phyloP scores from a whole-genome alignment of 1,140 invertebrate genomes.

The Meteorus sp. region DNA sequence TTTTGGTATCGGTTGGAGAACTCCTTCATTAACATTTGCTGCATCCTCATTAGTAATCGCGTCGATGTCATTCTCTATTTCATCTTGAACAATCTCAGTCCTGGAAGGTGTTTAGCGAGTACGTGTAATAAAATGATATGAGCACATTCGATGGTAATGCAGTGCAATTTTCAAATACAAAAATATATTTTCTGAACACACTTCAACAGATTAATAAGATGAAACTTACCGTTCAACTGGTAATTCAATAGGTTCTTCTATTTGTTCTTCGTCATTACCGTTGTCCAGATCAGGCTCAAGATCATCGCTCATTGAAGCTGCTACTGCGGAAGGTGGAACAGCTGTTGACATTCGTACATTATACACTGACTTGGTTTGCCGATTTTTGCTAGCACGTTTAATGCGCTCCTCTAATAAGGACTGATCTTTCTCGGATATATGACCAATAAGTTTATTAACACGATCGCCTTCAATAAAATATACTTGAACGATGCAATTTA shows the following conservation, averaged over 20 bases:
- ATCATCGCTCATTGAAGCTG: conserved; percentile 49
- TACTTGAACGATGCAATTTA: conserved; percentile 91
- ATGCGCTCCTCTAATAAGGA: conserved; percentile 94
- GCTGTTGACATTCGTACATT: conserved; percentile 40
- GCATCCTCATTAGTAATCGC: background rate
- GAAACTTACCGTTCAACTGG: conserved; percentile 22
- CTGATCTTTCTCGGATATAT: conserved; percentile 85
- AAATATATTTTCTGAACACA: conserved; percentile 1
- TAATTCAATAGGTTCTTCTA: conserved; percentile 20
- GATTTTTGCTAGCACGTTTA: conserved; percentile 79
- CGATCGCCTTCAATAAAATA: conserved; percentile 90
- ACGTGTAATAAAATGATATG: too few species aligned
- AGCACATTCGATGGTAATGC: too few species aligned
- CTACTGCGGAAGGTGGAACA: conserved; percentile 45
- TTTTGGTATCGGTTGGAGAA: too few species aligned
- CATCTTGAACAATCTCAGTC: background rate
- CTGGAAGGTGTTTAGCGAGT: too few species aligned
- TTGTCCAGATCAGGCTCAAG: conserved; percentile 34
- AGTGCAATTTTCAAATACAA: background rate
- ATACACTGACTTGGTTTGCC: conserved; percentile 59
- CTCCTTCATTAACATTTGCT: too few species aligned
- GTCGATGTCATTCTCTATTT: too few species aligned
- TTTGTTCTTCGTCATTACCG: conserved; percentile 27
- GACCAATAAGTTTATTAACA: conserved; percentile 87
- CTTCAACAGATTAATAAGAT: conserved; percentile 21